Conservation (phyloP, 2,113 vertebrate genomes). For the Oreochromis tanganicae region DNA sequence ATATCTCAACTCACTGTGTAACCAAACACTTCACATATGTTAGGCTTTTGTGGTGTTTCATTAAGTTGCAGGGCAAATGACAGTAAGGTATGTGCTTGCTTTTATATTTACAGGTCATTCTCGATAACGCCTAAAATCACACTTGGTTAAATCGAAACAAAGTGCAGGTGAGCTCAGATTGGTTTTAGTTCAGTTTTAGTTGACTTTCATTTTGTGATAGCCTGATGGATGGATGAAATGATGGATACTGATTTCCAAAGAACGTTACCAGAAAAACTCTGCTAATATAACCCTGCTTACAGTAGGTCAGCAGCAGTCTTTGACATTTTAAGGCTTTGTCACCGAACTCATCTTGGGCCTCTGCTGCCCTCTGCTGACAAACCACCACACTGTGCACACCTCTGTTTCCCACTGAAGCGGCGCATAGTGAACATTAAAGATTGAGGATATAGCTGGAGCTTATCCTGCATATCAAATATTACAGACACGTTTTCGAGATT, state of each 20-base stretch:
- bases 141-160: background rate
- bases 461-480: background rate
- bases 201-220: background rate
- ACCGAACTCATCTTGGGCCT: background rate
- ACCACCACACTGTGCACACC: background rate
- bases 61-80: background rate
- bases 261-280: background rate
- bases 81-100: background rate
- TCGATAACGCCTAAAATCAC: background rate
- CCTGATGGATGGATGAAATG: background rate
- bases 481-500: background rate
- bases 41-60: background rate
- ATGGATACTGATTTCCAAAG: background rate
- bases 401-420: background rate
- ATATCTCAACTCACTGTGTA: background rate
- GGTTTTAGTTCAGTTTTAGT: background rate
- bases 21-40: background rate
- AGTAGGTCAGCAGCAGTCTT: background rate
- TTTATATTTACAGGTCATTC: background rate
- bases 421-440: background rate
- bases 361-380: conserved; percentile 45
- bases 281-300: background rate
- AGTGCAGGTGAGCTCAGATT: background rate
- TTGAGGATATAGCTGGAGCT: background rate
- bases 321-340: background rate